Percentiles rank a stretch among this genome's conserved stretches.
Conservation (phyloP, 2,888 invertebrate species). For the Caenorhabditis becei region DNA sequence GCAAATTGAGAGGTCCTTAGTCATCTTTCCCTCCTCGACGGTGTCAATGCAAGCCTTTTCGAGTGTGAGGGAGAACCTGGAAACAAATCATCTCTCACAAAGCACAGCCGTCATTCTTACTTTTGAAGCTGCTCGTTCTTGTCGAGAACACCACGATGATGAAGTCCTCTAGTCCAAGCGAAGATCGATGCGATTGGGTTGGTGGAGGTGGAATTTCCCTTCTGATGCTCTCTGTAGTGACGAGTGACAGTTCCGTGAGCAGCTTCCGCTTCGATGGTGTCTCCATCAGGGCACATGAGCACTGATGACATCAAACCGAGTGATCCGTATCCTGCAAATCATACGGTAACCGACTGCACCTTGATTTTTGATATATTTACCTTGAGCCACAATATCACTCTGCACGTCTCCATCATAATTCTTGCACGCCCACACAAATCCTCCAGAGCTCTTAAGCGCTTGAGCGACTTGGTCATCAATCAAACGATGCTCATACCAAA, state of each 20-base stretch:
- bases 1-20: constrained; percentile 91
- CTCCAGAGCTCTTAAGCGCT: constrained; percentile 87
- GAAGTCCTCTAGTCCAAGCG: constrained; percentile 92
- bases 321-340: constrained; percentile 86
- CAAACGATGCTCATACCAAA: constrained; percentile 93
- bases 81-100: background rate
- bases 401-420: constrained; percentile 93
- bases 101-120: constrained; percentile 72
- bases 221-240: constrained; percentile 83
- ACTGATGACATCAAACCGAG: constrained; percentile 88
- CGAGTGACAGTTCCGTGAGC: constrained; percentile 85
- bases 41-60: constrained; percentile 91
- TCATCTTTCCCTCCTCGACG: constrained; percentile 90
- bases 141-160: constrained; percentile 90
- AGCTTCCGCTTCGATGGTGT: constrained; percentile 85
- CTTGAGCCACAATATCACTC: constrained; percentile 90
- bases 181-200: constrained; percentile 94
- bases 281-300: constrained; percentile 84
- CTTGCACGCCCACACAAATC: constrained; percentile 94
- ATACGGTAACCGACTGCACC: background rate
- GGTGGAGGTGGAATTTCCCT: constrained; percentile 90
- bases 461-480: constrained; percentile 90
- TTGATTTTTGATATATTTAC: constrained; percentile 26
- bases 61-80: constrained; percentile 86
- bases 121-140: constrained; percentile 87